These are phyloP conservation scores for Oryzias woworae DNA, from an alignment of 2,113 vertebrate genomes.

Conservation along the genomic window DNA sequence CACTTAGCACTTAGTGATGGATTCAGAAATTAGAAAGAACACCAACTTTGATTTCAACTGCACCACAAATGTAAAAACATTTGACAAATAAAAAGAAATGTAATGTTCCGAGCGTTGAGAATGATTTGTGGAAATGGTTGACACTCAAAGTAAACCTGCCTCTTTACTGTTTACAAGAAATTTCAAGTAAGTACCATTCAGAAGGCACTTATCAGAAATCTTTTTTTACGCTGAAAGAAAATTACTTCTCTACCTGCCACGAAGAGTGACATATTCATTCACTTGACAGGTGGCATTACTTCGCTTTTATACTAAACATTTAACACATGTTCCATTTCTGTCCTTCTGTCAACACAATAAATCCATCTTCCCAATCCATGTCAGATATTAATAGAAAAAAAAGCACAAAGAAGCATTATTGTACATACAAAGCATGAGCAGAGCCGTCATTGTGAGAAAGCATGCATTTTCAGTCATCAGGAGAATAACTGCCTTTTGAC, in stretches of 20 bases:
- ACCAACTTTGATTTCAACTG: no score
- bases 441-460: not conserved
- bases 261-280: constrained; percentile 16
- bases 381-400: not conserved
- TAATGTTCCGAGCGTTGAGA: not conserved
- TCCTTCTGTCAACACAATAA: not conserved
- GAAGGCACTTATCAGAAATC: not conserved
- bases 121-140: not conserved
- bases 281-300: constrained; percentile 4
- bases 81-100: not conserved
- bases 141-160: not conserved
- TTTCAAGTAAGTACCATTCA: not conserved
- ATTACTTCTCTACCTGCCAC: constrained; percentile 21
- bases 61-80: no score
- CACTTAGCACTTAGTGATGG: no score
- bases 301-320: constrained; percentile 6
- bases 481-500: constrained; percentile 14
- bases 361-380: not conserved
- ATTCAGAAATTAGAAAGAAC: no score
- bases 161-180: constrained; percentile 3
- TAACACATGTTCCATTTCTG: not conserved
- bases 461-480: not conserved
- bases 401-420: not conserved
- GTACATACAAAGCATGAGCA: not conserved
- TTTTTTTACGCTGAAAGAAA: constrained; percentile 8